Evolutionary conservation across 2,888 invertebrate genomes (phyloP).

Genomic region (Alviniconcha strummeri): DNA sequence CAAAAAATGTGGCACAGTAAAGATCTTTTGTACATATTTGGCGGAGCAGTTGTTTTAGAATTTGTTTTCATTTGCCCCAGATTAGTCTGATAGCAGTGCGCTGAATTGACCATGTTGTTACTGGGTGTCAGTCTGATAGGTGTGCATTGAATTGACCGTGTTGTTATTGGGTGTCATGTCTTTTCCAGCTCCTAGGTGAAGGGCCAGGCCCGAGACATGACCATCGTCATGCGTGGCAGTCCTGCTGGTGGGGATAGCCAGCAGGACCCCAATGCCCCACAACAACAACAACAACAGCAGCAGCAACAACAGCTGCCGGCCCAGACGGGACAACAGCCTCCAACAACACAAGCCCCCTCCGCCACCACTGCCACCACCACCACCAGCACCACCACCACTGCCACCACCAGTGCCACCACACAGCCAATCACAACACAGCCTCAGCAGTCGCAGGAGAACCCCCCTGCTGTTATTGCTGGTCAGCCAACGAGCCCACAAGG

Average conservation of each 20-base stretch:
- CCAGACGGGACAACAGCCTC: neutral
- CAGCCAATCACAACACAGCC: conserved; percentile 34
- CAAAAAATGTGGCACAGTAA: too few species aligned
- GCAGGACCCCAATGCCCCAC: conserved; percentile 55
- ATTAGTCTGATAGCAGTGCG: too few species aligned
- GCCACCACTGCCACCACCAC: neutral
- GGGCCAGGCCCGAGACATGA: conserved; percentile 57
- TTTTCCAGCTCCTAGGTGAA: neutral
- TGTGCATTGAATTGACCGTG: too few species aligned
- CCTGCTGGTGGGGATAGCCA: conserved; percentile 69
- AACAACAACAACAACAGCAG: conserved; percentile 1
- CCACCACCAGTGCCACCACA: neutral
- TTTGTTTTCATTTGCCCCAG: too few species aligned
- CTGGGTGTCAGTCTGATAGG: too few species aligned
- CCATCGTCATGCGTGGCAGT: conserved; percentile 71
- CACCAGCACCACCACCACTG: conserved; percentile 27
- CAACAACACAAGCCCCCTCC: conserved; percentile 9
- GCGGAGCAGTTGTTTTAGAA: too few species aligned
- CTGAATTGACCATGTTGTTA: too few species aligned
- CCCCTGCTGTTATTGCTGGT: conserved; percentile 10
- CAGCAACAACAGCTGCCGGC: conserved; percentile 4
- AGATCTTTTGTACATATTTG: too few species aligned
- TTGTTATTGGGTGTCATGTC: neutral
- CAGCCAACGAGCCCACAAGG: conserved; percentile 30
- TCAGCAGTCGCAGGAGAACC: conserved; percentile 30